These are phyloP conservation scores for Lochmaea crataegi DNA, from an alignment of 2,888 invertebrate genomes.

Conservation along the genomic window DNA sequence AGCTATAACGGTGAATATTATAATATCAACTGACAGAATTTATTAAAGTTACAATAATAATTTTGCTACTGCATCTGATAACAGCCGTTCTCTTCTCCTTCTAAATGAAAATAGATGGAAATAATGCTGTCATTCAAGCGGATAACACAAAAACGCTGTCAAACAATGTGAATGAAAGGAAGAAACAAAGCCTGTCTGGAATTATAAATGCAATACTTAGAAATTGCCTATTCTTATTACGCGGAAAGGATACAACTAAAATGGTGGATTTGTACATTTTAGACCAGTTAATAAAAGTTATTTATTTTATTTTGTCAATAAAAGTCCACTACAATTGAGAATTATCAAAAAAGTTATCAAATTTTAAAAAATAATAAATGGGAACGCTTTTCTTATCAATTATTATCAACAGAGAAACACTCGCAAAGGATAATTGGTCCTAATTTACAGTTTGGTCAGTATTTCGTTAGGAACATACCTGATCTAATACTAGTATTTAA, in stretches of 20 bases:
- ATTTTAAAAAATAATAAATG: no score
- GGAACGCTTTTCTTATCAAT: no score
- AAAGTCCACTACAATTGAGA: background rate
- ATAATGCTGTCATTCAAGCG: slow-evolving; percentile 57
- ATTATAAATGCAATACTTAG: slow-evolving; percentile 59
- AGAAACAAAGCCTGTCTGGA: slow-evolving; percentile 61
- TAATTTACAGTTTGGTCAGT: no score
- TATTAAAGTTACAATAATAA: slow-evolving; percentile 35
- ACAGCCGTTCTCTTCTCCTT: slow-evolving; percentile 17
- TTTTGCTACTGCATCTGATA: slow-evolving; percentile 39
- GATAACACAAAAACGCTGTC: slow-evolving; percentile 57
- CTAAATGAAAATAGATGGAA: slow-evolving; percentile 44
- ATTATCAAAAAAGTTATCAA: no score
- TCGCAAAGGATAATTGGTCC: no score
- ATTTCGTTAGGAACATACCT: no score
- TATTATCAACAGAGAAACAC: no score
- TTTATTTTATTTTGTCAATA: slow-evolving; percentile 9
- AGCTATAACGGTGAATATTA: slow-evolving; percentile 15
- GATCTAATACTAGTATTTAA: no score
- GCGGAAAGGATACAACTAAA: slow-evolving; percentile 52
- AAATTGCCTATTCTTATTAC: slow-evolving; percentile 55
- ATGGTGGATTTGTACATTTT: slow-evolving; percentile 45
- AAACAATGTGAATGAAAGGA: slow-evolving; percentile 62
- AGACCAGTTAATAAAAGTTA: slow-evolving; percentile 1
- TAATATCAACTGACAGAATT: slow-evolving; percentile 37